These are phyloP conservation scores for Nomada ruficornis DNA, from an alignment of 2,888 invertebrate species.

Conservation along the genomic window DNA sequence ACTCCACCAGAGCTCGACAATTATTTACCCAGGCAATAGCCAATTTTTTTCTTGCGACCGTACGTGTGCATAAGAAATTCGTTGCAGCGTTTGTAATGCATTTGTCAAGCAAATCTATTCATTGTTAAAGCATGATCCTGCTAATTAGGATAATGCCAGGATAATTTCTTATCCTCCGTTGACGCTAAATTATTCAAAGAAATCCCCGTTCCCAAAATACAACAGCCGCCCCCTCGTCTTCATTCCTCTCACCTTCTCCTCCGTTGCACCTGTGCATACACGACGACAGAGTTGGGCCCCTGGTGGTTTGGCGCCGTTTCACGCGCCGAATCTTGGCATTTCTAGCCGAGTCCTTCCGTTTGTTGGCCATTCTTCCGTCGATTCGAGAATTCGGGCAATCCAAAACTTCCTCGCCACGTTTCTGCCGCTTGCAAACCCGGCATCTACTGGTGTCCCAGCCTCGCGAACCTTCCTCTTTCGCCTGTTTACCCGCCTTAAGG, in stretches of 20 bases:
- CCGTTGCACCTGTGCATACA: constrained; percentile 22
- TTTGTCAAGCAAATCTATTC: no score
- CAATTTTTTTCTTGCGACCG: neutral
- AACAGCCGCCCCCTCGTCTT: neutral
- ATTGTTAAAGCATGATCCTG: no score
- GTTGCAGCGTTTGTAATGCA: no score
- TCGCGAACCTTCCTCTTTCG: no score
- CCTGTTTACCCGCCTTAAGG: neutral
- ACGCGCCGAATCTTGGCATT: constrained; percentile 30
- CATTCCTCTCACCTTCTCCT: constrained; percentile 41
- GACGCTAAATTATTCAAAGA: no score
- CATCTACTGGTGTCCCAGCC: constrained; percentile 10
- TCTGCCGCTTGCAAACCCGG: constrained; percentile 16
- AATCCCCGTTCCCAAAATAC: no score
- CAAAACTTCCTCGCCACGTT: constrained; percentile 30
- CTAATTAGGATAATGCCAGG: no score
- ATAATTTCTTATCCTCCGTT: no score
- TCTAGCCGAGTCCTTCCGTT: constrained; percentile 38
- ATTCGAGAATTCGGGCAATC: constrained; percentile 24
- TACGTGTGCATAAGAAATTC: no score
- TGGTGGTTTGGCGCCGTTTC: constrained; percentile 27
- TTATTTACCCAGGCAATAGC: no score
- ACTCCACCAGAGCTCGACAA: no score
- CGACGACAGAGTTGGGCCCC: constrained; percentile 19
- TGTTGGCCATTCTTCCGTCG: constrained; percentile 33